phyloP scores from a whole-genome alignment of 1,140 invertebrate genomes.

The Nasonia vitripennis region DNA sequence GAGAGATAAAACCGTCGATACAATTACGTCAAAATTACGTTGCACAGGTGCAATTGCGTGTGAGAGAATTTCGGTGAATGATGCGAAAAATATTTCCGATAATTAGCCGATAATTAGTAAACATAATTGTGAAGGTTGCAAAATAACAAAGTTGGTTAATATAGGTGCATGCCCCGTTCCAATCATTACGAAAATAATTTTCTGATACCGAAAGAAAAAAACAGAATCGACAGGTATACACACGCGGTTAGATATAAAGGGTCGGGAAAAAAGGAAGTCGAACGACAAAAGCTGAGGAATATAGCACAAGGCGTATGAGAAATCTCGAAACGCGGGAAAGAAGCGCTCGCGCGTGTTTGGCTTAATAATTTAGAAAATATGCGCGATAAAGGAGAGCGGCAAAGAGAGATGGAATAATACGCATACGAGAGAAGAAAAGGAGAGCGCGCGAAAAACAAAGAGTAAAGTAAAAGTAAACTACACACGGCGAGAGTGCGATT shows the following conservation, averaged over 20 bases:
- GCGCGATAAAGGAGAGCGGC: background rate
- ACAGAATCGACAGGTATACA: background rate
- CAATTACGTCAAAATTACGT: background rate
- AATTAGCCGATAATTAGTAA: too few relatives aligned
- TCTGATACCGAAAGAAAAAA: too few relatives aligned
- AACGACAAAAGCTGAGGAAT: background rate
- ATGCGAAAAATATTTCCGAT: too few relatives aligned
- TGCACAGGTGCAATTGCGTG: background rate
- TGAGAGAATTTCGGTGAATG: too few relatives aligned
- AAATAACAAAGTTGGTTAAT: too few relatives aligned
- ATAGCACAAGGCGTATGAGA: background rate
- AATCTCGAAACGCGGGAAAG: background rate
- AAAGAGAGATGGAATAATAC: background rate
- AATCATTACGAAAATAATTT: too few relatives aligned
- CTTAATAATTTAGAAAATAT: slow-evolving; percentile 2
- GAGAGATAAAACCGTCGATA: background rate
- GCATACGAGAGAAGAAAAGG: background rate
- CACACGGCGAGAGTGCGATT: background rate
- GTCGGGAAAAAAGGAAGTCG: background rate
- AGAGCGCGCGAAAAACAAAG: background rate
- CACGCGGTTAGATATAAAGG: background rate
- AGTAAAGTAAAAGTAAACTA: background rate
- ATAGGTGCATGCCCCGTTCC: too few relatives aligned
- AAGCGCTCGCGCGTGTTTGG: background rate
- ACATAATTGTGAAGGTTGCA: too few relatives aligned